A percentile compares a stretch with the other conserved stretches of the same genome.
Conservation (phyloP, 92 coral and sea anemone genomes). For the Porites lobata region DNA sequence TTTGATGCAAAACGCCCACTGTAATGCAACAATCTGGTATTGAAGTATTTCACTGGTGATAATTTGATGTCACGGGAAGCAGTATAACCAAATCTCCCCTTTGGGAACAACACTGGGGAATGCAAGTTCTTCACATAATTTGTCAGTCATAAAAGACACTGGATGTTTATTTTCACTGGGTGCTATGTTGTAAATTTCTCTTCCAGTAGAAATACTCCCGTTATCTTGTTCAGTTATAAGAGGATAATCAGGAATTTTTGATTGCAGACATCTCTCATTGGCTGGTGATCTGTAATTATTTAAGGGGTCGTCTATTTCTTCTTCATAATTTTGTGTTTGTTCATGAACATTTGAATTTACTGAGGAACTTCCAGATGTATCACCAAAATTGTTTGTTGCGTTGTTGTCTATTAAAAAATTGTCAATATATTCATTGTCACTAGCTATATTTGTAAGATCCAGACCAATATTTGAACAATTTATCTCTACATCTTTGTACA, state of each 20-base stretch:
- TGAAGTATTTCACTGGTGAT: constrained; percentile 55
- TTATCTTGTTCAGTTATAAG: constrained; percentile 28
- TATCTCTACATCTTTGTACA: constrained; percentile 52
- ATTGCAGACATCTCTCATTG: constrained; percentile 70
- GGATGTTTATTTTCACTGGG: constrained; percentile 76
- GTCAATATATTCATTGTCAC: neutral
- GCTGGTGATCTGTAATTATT: constrained; percentile 71
- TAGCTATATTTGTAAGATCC: neutral
- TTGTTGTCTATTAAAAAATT: neutral
- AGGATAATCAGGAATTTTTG: constrained; percentile 69
- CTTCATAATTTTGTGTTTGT: neutral
- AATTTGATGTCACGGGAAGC: constrained; percentile 32
- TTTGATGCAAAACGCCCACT: constrained; percentile 61
- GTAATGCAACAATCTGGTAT: constrained; percentile 51
- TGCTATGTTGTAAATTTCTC: constrained; percentile 63
- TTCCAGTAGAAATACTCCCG: constrained; percentile 37
- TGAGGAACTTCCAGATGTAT: neutral
- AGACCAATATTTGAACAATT: constrained; percentile 8
- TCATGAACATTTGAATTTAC: neutral
- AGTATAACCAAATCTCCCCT: constrained; percentile 63
- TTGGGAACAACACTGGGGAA: constrained; percentile 80
- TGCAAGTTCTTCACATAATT: constrained; percentile 75
- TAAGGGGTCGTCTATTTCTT: constrained; percentile 38
- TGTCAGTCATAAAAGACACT: constrained; percentile 64
- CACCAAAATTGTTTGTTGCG: neutral